These are phyloP conservation scores for Adelognathus sp. DNA, from an alignment of 2,888 invertebrate genomes.

Conservation along the genomic window DNA sequence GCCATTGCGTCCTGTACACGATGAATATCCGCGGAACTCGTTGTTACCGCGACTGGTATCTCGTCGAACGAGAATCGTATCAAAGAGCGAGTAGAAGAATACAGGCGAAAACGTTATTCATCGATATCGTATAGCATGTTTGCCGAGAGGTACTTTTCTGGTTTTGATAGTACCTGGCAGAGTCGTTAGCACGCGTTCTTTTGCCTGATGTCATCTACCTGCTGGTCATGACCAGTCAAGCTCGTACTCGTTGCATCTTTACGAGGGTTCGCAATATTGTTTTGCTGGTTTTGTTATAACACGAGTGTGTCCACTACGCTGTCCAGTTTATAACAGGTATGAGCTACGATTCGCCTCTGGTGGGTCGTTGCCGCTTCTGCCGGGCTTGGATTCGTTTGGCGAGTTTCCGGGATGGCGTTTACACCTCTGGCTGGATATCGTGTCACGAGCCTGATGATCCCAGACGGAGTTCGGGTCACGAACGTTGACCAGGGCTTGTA, in stretches of 20 bases:
- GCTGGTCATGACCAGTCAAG: constrained; percentile 7
- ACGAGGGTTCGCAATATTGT: not conserved
- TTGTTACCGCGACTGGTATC: constrained; percentile 29
- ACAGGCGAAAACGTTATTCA: constrained; percentile 17
- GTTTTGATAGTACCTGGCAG: not conserved
- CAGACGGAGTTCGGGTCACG: constrained; percentile 55
- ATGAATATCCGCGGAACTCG: constrained; percentile 50
- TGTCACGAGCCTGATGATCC: constrained; percentile 49
- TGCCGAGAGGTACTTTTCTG: constrained; percentile 28
- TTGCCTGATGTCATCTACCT: constrained; percentile 21
- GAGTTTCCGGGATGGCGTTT: constrained; percentile 51
- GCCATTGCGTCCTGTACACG: constrained; percentile 16
- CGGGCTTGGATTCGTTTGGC: constrained; percentile 52
- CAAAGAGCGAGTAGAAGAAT: constrained; percentile 17
- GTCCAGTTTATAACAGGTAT: constrained; percentile 37
- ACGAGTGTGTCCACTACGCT: not conserved
- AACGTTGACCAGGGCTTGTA: constrained; percentile 47
- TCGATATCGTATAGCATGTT: constrained; percentile 16
- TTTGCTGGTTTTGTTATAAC: not conserved
- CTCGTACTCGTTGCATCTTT: constrained; percentile 11
- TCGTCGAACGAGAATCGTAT: constrained; percentile 51
- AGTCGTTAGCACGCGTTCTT: constrained; percentile 63
- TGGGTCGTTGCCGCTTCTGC: constrained; percentile 5
- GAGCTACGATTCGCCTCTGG: constrained; percentile 30
- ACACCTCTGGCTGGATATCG: constrained; percentile 26